Evolutionary conservation across 2,113 vertebrate species (phyloP).

Genomic region (Puntigrus tetrazona): DNA sequence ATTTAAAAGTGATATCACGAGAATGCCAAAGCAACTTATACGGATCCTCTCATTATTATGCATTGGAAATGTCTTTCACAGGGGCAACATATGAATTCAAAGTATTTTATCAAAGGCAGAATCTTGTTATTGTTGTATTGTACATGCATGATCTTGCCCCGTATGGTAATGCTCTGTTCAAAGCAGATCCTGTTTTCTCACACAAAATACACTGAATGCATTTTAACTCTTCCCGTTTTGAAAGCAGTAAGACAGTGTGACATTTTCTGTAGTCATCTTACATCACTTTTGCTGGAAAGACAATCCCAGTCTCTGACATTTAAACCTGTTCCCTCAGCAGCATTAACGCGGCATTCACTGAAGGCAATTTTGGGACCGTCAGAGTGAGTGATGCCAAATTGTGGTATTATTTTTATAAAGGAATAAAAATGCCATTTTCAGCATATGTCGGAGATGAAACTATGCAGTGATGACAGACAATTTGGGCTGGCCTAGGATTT

Average conservation of each 20-base stretch:
- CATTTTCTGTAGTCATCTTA: conserved; percentile 37
- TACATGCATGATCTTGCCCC: conserved; percentile 27
- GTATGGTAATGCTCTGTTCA: conserved; percentile 27
- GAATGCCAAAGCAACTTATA: conserved; percentile 21
- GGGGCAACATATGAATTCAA: conserved; percentile 35
- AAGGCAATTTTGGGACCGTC: conserved; percentile 27
- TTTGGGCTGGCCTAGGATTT: conserved; percentile 8
- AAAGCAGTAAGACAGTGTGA: conserved; percentile 7
- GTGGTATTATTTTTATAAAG: conserved; percentile 10
- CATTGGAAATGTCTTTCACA: conserved; percentile 38
- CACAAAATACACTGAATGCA: conserved; percentile 21
- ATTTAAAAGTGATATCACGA: conserved; percentile 26
- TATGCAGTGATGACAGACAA: neutral
- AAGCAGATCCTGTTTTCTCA: neutral
- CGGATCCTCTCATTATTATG: conserved; percentile 39
- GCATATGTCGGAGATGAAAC: neutral
- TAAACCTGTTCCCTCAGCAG: conserved; percentile 13
- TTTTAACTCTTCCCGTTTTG: neutral
- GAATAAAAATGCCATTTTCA: neutral
- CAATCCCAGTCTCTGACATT: conserved; percentile 29
- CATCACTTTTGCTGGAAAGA: conserved; percentile 13
- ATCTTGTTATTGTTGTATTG: conserved; percentile 34
- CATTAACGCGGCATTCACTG: conserved; percentile 7
- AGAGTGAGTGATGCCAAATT: conserved; percentile 34
- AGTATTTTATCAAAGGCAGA: conserved; percentile 31